These are phyloP conservation scores for Onychomys arenicola DNA, from an alignment of 2,797 vertebrate species.

Conservation along the genomic window DNA sequence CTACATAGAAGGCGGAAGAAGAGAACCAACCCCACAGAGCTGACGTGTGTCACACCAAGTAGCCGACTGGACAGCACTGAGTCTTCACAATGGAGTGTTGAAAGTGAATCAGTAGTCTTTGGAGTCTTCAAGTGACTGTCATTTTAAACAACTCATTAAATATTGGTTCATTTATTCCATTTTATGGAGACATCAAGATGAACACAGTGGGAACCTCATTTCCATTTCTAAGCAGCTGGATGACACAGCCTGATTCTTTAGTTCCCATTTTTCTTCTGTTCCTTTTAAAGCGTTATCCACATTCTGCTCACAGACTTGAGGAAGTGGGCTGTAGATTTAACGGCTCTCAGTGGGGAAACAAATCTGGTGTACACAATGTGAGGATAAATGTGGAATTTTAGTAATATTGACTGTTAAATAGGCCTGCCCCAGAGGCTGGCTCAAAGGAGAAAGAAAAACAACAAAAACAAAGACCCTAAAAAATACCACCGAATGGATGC, in stretches of 20 bases:
- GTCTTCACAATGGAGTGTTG: conserved; percentile 26
- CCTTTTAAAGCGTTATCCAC: not conserved
- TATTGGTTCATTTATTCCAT: conserved; percentile 41
- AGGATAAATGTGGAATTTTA: conserved; percentile 23
- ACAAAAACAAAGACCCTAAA: not conserved
- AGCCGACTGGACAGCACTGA: not conserved
- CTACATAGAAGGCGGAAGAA: not conserved
- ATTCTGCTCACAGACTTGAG: conserved; percentile 42
- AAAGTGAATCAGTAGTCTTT: conserved; percentile 15
- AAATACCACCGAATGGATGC: not conserved
- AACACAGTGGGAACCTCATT: conserved; percentile 56
- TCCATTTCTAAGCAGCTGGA: conserved; percentile 69
- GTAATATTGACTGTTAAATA: not conserved
- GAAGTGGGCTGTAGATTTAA: conserved; percentile 9
- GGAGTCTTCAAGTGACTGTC: conserved; percentile 31
- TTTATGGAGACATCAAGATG: conserved; percentile 50
- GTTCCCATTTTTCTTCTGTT: conserved; percentile 10
- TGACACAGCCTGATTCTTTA: not conserved
- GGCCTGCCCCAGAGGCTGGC: not conserved
- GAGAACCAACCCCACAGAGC: not conserved
- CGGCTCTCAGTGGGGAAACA: conserved; percentile 17
- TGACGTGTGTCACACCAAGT: not conserved
- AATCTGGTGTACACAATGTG: conserved; percentile 25
- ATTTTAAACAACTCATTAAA: conserved; percentile 65
- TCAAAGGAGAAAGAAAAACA: not conserved